A percentile compares a stretch with the other conserved stretches of the same genome.
Evolutionary conservation across 2,888 invertebrate genomes (phyloP).

Genomic region (Ischnura elegans): DNA sequence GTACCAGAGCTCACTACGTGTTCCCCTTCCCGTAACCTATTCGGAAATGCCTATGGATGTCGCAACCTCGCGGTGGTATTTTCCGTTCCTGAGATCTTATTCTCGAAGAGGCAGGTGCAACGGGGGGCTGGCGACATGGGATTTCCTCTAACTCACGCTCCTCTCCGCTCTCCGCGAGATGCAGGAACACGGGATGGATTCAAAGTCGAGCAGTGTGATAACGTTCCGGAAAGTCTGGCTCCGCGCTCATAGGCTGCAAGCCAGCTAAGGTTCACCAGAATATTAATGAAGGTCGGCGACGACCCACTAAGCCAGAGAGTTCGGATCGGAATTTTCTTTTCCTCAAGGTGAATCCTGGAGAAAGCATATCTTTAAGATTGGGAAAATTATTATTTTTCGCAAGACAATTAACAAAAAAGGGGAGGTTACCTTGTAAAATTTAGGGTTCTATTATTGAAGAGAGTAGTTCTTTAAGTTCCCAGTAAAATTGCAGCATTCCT

Average conservation of each 20-base stretch:
- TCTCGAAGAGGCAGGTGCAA: slow-evolving; percentile 44
- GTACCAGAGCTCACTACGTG: neutral
- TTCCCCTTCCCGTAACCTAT: neutral
- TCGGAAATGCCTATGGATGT: neutral
- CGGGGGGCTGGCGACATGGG: slow-evolving; percentile 27
- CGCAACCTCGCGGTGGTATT: neutral
- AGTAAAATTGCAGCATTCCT: no score
- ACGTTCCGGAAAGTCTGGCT: slow-evolving; percentile 42
- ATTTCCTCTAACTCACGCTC: slow-evolving; percentile 13
- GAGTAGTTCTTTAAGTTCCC: no score
- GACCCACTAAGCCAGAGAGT: neutral
- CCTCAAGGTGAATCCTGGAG: neutral
- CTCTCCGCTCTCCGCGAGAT: neutral
- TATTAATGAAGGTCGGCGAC: slow-evolving; percentile 56
- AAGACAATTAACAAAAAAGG: no score
- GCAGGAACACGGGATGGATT: neutral
- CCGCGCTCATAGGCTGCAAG: slow-evolving; percentile 32
- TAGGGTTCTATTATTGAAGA: no score
- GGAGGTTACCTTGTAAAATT: no score
- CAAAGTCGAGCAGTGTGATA: slow-evolving; percentile 58
- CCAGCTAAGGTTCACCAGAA: slow-evolving; percentile 32
- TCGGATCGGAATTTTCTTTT: neutral
- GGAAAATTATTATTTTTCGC: neutral
- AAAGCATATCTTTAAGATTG: neutral
- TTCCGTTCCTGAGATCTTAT: neutral